phyloP scores from a whole-genome alignment of 2,797 vertebrate species.

The Cirrhinus molitorella region DNA sequence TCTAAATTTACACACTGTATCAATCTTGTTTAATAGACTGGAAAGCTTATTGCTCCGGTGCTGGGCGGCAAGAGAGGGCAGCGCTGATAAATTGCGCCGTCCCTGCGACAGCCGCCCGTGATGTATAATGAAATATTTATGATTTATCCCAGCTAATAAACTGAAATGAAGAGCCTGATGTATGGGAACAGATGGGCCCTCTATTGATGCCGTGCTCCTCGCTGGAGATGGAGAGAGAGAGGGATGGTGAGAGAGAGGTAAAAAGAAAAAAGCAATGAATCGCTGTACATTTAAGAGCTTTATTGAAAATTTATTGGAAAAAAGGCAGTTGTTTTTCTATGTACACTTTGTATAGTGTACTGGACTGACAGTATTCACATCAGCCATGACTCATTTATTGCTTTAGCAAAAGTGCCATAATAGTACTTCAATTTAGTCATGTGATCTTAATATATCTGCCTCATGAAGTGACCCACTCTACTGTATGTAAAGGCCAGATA shows the following conservation, averaged over 20 bases:
- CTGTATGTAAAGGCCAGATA: not conserved
- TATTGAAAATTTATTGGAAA: not conserved
- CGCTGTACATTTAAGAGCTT: conserved; percentile 3
- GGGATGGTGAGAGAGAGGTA: conserved; percentile 64
- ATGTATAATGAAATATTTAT: conserved; percentile 95
- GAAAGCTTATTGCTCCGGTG: conserved; percentile 83
- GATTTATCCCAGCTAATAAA: conserved; percentile 98
- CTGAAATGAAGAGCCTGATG: conserved; percentile 91
- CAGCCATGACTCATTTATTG: not conserved
- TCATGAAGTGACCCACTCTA: not conserved
- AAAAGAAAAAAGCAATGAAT: conserved; percentile 48
- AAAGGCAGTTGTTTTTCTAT: not conserved
- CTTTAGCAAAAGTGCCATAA: not conserved
- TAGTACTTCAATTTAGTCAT: not conserved
- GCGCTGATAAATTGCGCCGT: conserved; percentile 90
- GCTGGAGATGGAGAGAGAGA: conserved; percentile 48
- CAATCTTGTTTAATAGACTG: conserved; percentile 96
- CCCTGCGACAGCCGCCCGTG: conserved; percentile 81
- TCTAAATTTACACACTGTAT: conserved; percentile 91
- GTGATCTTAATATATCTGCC: not conserved
- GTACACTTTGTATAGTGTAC: not conserved
- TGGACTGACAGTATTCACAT: not conserved
- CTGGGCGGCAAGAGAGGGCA: conserved; percentile 82
- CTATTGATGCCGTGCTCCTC: conserved; percentile 77
- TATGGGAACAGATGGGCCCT: conserved; percentile 91